Evolutionary conservation across 2,797 vertebrate species (phyloP).

Genomic region (Neostethus bicornis): DNA sequence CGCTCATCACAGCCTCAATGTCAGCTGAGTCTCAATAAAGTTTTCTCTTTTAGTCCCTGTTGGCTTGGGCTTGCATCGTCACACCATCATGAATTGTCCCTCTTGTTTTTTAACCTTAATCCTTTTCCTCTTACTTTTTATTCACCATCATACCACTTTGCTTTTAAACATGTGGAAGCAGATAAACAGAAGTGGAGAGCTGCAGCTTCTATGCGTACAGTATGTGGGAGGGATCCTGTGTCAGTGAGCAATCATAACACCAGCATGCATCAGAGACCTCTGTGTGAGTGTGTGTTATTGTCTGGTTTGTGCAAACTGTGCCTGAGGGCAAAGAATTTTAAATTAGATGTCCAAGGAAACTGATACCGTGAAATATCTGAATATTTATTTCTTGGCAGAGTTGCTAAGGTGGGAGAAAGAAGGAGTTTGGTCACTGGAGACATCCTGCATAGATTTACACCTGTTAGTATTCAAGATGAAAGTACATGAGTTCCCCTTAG

Average conservation of each 20-base stretch:
- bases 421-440: slow-evolving; percentile 21
- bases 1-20: slow-evolving; percentile 32
- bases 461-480: slow-evolving; percentile 19
- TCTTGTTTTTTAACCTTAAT: neutral
- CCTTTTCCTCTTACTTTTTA: slow-evolving; percentile 19
- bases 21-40: slow-evolving; percentile 41
- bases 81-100: slow-evolving; percentile 29
- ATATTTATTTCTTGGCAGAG: slow-evolving; percentile 69
- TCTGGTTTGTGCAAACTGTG: slow-evolving; percentile 38
- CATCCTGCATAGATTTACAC: slow-evolving; percentile 26
- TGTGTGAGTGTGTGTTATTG: slow-evolving; percentile 12
- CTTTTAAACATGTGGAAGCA: slow-evolving; percentile 4
- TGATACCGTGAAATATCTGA: slow-evolving; percentile 61
- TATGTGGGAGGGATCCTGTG: slow-evolving; percentile 36
- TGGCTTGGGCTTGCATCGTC: slow-evolving; percentile 45
- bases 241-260: slow-evolving; percentile 44
- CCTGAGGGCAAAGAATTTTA: slow-evolving; percentile 65
- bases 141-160: slow-evolving; percentile 7
- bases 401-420: slow-evolving; percentile 46
- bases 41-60: slow-evolving; percentile 30
- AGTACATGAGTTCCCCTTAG: slow-evolving; percentile 63
- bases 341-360: slow-evolving; percentile 66
- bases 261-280: slow-evolving; percentile 43
- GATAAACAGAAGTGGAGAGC: slow-evolving; percentile 31
- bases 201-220: slow-evolving; percentile 17